Conservation (phyloP, 2,888 invertebrate genomes). For the Achlya flavicornis region DNA sequence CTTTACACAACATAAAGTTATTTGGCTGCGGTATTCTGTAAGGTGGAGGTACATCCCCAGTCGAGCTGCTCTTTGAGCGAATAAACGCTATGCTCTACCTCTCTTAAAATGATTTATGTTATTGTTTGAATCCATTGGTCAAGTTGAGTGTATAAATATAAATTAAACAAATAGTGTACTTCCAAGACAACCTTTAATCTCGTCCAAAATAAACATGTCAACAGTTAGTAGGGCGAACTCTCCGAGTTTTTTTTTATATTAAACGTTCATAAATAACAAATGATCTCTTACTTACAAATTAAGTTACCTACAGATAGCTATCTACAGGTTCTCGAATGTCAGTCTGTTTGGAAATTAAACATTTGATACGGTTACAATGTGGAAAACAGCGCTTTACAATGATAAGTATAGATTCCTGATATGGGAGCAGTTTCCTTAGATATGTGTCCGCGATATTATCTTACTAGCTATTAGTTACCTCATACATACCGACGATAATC, state of each 20-base stretch:
- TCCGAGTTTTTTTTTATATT: conserved; percentile 68
- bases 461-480: not conserved
- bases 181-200: conserved; percentile 82
- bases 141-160: not conserved
- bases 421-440: not conserved
- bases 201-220: conserved; percentile 80
- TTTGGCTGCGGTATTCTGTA: no score
- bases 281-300: conserved; percentile 63
- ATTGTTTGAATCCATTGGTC: no score
- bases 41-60: no score
- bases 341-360: conserved; percentile 54
- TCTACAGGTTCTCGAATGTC: conserved; percentile 60
- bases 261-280: conserved; percentile 75
- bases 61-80: no score
- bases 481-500: not conserved
- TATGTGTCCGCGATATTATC: conserved; percentile 5
- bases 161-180: conserved; percentile 53
- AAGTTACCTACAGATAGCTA: conserved; percentile 58
- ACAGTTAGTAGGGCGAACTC: conserved; percentile 74
- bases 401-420: conserved; percentile 13
- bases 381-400: not conserved
- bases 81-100: no score
- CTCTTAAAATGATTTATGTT: no score
- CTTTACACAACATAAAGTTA: no score
- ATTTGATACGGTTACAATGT: conserved; percentile 10